These are phyloP conservation scores for Lethenteron camtschaticum DNA, from an alignment of 2,113 vertebrate species.

Conservation along the genomic window DNA sequence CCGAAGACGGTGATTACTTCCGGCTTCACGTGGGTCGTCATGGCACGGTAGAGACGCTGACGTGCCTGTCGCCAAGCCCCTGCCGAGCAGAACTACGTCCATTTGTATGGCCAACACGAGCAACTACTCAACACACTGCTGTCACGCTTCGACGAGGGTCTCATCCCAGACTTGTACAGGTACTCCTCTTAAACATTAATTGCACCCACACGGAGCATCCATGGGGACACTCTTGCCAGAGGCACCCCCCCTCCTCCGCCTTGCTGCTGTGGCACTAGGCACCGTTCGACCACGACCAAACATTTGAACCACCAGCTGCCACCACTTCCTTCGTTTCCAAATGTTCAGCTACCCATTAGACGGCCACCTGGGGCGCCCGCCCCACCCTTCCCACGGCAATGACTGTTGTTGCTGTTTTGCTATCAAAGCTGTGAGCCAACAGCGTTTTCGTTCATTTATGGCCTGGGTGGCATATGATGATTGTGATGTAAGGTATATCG, in stretches of 20 bases:
- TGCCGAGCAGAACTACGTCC: conserved; percentile 51
- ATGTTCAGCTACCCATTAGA: neutral
- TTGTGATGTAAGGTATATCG: no score
- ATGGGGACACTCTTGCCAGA: neutral
- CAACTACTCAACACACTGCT: conserved; percentile 48
- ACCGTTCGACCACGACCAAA: conserved; percentile 5
- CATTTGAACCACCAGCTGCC: neutral
- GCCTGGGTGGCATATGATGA: no score
- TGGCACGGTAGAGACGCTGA: conserved; percentile 40
- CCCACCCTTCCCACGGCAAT: no score
- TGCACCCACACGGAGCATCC: no score
- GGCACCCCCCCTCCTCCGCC: neutral
- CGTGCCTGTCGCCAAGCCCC: conserved; percentile 39
- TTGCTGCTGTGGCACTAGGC: conserved; percentile 6
- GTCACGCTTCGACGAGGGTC: conserved; percentile 23
- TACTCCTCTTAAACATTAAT: conserved; percentile 15
- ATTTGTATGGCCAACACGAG: conserved; percentile 54
- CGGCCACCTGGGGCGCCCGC: neutral
- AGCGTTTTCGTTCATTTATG: no score
- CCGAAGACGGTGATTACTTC: conserved; percentile 47
- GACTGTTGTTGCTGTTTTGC: no score
- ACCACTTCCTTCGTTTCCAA: neutral
- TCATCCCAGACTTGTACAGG: conserved; percentile 61
- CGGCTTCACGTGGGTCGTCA: conserved; percentile 31
- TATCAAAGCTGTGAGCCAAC: no score